Evolutionary conservation across 2,888 invertebrate genomes (phyloP).

Genomic region (Agrilus cyanescens): DNA sequence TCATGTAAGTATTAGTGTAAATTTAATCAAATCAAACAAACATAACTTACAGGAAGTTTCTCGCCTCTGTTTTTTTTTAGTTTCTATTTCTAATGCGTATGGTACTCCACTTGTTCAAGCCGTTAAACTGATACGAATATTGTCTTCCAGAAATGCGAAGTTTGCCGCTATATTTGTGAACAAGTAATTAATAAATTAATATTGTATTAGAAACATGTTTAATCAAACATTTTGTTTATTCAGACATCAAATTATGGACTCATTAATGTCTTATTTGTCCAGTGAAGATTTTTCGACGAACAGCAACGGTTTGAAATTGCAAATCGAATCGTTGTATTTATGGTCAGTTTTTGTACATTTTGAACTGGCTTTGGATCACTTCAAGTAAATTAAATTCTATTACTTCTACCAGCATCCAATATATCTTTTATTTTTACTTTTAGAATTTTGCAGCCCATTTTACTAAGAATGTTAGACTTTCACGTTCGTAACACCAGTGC

Average conservation of each 20-base stretch:
- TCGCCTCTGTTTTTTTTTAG: constrained; percentile 14
- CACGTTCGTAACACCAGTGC: constrained; percentile 47
- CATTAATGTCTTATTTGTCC: constrained; percentile 43
- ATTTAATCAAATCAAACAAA: neutral
- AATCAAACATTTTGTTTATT: constrained; percentile 10
- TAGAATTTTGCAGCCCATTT: constrained; percentile 39
- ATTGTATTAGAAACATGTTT: constrained; percentile 15
- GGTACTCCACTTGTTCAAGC: constrained; percentile 58
- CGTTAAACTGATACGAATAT: constrained; percentile 59
- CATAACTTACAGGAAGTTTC: too few species aligned
- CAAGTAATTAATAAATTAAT: constrained; percentile 32
- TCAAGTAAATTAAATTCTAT: constrained; percentile 25
- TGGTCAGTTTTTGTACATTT: constrained; percentile 45
- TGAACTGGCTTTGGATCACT: constrained; percentile 38
- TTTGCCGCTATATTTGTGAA: constrained; percentile 41
- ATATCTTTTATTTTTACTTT: constrained; percentile 14
- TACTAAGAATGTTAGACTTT: constrained; percentile 44
- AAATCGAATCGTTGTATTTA: constrained; percentile 51
- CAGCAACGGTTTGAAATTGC: constrained; percentile 43
- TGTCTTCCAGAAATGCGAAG: constrained; percentile 49
- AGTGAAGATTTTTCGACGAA: constrained; percentile 40
- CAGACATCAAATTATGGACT: constrained; percentile 41
- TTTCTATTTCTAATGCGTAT: constrained; percentile 35
- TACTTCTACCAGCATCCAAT: neutral
- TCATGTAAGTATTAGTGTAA: constrained; percentile 13